A percentile compares a stretch with the other conserved stretches of the same genome.
phyloP scores from a whole-genome alignment of 2,888 invertebrate species.

The Hedya salicella region DNA sequence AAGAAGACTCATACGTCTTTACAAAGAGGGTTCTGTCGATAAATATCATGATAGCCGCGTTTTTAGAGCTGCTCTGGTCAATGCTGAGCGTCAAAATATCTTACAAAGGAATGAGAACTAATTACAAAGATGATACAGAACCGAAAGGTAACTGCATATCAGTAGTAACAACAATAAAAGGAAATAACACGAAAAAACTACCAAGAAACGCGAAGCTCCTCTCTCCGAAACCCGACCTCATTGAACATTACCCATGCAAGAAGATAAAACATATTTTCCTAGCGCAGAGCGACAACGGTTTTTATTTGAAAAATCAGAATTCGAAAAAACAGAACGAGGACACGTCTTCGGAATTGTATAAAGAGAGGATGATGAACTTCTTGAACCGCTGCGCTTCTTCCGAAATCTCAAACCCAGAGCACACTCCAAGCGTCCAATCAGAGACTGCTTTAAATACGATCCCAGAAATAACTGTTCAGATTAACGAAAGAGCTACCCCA shows the following conservation, averaged over 20 bases:
- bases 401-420: constrained; percentile 68
- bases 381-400: constrained; percentile 74
- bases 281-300: constrained; percentile 73
- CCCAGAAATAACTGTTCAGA: constrained; percentile 62
- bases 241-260: constrained; percentile 82
- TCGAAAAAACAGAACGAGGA: constrained; percentile 78
- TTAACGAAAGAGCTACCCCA: constrained; percentile 58
- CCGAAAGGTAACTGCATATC: constrained; percentile 80
- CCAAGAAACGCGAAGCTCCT: constrained; percentile 72
- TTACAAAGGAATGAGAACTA: constrained; percentile 86
- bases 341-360: constrained; percentile 76
- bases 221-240: constrained; percentile 80
- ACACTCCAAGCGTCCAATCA: constrained; percentile 67
- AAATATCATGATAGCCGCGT: constrained; percentile 85
- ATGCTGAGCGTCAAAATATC: constrained; percentile 85
- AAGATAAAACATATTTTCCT: constrained; percentile 83
- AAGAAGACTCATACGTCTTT: constrained; percentile 63
- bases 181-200: constrained; percentile 73
- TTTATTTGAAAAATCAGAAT: constrained; percentile 76
- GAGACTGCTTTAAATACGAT: constrained; percentile 68
- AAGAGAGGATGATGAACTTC: constrained; percentile 78
- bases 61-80: constrained; percentile 86
- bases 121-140: constrained; percentile 83
- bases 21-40: constrained; percentile 81
- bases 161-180: constrained; percentile 84